Evolutionary conservation across 2,797 vertebrate genomes (phyloP).

Genomic region (Leucoraja ocellata): DNA sequence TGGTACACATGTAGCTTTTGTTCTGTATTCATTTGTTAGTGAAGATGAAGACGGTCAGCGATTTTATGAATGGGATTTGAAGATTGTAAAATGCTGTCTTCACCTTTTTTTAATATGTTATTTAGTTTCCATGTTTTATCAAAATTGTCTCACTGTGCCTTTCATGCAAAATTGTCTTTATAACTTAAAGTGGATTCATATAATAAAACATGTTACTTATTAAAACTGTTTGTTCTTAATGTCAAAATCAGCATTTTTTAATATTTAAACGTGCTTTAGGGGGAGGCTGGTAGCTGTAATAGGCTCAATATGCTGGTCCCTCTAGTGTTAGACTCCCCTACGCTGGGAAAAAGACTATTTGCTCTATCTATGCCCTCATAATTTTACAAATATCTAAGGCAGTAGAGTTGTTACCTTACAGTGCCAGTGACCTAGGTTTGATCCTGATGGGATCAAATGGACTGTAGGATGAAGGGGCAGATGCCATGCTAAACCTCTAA

Average conservation of each 20-base stretch:
- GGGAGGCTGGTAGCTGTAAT: neutral
- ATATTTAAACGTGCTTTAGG: neutral
- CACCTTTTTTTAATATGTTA: conserved; percentile 84
- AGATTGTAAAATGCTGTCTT: conserved; percentile 75
- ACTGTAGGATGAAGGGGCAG: too few species aligned
- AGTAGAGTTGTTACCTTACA: too few species aligned
- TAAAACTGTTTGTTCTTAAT: conserved; percentile 2
- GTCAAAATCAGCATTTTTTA: neutral
- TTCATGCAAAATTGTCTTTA: conserved; percentile 87
- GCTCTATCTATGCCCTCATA: too few species aligned
- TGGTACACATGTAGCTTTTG: conserved; percentile 65
- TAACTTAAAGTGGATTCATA: conserved; percentile 94
- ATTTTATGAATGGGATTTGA: conserved; percentile 68
- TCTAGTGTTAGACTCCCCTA: too few species aligned
- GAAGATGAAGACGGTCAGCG: conserved; percentile 53
- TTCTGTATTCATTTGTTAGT: conserved; percentile 68
- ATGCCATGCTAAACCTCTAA: too few species aligned
- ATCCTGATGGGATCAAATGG: too few species aligned
- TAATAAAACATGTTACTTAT: conserved; percentile 70
- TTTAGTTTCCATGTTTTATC: conserved; percentile 84
- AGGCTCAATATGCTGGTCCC: too few species aligned
- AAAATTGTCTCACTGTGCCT: conserved; percentile 96
- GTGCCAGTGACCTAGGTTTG: too few species aligned
- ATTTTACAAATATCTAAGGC: too few species aligned
- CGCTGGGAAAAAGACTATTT: too few species aligned